phyloP scores from a whole-genome alignment of 1,140 invertebrate genomes.

The Pomacea maculata region DNA sequence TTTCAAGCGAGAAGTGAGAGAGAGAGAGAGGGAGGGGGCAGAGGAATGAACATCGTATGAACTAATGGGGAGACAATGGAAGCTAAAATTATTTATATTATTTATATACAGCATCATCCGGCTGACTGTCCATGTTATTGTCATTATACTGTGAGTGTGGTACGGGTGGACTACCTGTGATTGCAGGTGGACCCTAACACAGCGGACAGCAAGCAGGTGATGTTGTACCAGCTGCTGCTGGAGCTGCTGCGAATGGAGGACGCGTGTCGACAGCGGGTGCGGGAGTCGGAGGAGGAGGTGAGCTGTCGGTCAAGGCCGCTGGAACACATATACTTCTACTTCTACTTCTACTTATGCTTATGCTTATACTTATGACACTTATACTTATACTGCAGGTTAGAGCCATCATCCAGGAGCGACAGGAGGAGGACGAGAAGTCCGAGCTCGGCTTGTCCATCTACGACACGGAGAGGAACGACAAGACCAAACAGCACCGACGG shows the following conservation, averaged over 20 bases:
- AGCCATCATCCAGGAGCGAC: slow-evolving; percentile 58
- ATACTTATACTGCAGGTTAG: slow-evolving; percentile 45
- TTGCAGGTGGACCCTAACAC: slow-evolving; percentile 57
- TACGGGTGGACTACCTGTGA: not conserved
- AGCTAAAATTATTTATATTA: too few species aligned
- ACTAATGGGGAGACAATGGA: too few species aligned
- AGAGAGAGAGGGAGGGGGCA: too few species aligned
- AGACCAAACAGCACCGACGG: slow-evolving; percentile 63
- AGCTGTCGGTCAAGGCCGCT: not conserved
- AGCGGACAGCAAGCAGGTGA: slow-evolving; percentile 59
- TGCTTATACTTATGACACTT: slow-evolving; percentile 1
- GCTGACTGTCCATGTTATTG: too few species aligned
- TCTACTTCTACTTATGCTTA: not conserved
- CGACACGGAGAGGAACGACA: slow-evolving; percentile 66
- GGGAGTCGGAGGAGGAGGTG: slow-evolving; percentile 64
- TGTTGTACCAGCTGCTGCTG: slow-evolving; percentile 61
- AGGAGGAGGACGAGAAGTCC: slow-evolving; percentile 58
- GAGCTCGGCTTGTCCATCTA: slow-evolving; percentile 65
- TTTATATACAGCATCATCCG: too few species aligned
- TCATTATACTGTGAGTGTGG: too few species aligned
- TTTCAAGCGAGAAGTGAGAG: too few species aligned
- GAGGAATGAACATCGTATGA: too few species aligned
- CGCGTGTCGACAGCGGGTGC: slow-evolving; percentile 48
- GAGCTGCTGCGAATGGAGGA: slow-evolving; percentile 60
- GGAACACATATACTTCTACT: not conserved